These are phyloP conservation scores for human (Homo sapiens) DNA, from an alignment of 2,113 vertebrate genomes.

Conservation along the genomic window DNA sequence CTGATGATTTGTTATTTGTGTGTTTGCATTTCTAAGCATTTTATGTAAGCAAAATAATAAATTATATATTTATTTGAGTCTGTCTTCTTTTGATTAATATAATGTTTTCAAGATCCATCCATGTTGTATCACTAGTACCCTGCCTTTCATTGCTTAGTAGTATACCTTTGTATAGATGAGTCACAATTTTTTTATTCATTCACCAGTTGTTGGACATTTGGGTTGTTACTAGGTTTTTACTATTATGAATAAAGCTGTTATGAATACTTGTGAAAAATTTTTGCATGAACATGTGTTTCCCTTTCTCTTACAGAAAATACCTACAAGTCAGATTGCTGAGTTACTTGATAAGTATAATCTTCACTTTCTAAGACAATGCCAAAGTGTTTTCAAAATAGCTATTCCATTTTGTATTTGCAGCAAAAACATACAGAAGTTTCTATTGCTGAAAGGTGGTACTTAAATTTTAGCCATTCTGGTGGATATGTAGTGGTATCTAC, in stretches of 20 bases:
- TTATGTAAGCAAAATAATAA: not conserved
- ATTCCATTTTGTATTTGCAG: not conserved
- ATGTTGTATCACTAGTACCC: not conserved
- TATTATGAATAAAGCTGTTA: not conserved
- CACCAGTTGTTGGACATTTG: not conserved
- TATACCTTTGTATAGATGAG: not conserved
- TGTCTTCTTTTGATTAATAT: not conserved
- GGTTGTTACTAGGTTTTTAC: not conserved
- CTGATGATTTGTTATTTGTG: not conserved
- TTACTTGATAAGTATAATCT: not conserved
- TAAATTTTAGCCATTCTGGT: not conserved
- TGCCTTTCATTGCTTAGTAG: not conserved
- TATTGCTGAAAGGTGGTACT: not conserved
- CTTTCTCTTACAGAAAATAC: not conserved
- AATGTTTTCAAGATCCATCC: not conserved
- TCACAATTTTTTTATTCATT: not conserved
- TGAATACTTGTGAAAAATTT: not conserved
- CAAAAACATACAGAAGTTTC: not conserved
- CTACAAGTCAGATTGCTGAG: not conserved
- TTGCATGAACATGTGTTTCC: not conserved
- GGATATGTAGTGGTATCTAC: not conserved
- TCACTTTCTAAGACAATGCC: not conserved
- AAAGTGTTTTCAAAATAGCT: not conserved
- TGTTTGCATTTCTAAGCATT: not conserved
- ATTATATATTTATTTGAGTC: not conserved